Conservation (phyloP, 1,140 invertebrate species). For the Drosophila nannoptera region DNA sequence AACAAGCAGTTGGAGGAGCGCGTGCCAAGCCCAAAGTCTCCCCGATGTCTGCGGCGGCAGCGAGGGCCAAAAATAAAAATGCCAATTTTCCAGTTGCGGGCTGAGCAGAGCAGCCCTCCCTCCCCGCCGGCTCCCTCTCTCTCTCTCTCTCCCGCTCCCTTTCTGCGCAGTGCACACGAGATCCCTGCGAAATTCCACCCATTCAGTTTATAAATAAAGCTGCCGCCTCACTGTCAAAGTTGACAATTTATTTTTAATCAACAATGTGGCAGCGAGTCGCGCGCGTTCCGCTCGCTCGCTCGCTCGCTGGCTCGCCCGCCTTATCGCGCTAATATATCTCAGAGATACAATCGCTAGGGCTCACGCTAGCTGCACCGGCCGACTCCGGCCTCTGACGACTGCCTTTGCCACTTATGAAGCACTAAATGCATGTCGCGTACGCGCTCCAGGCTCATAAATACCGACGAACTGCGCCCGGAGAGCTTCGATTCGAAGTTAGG, state of each 20-base stretch:
- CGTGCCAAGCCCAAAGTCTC: constrained; percentile 55
- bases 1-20: constrained; percentile 13
- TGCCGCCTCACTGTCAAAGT: constrained; percentile 65
- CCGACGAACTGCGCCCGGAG: neutral
- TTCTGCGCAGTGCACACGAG: too few species aligned
- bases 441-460: constrained; percentile 1
- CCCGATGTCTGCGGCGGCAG: constrained; percentile 56
- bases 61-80: constrained; percentile 55
- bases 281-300: constrained; percentile 16
- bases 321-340: constrained; percentile 45
- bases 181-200: constrained; percentile 37
- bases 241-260: constrained; percentile 77
- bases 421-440: constrained; percentile 24
- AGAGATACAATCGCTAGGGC: constrained; percentile 39
- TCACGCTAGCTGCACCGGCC: constrained; percentile 7
- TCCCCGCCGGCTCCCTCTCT: too few species aligned
- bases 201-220: constrained; percentile 67
- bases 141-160: too few species aligned
- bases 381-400: constrained; percentile 4
- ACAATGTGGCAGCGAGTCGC: constrained; percentile 42
- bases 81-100: constrained; percentile 28
- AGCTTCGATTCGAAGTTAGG: neutral
- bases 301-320: constrained; percentile 17
- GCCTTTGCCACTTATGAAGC: constrained; percentile 19
- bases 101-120: neutral